A percentile compares a stretch with the other conserved stretches of the same genome.
Conservation (phyloP, 2,797 vertebrate species). For the Crypturellus tataupa region DNA sequence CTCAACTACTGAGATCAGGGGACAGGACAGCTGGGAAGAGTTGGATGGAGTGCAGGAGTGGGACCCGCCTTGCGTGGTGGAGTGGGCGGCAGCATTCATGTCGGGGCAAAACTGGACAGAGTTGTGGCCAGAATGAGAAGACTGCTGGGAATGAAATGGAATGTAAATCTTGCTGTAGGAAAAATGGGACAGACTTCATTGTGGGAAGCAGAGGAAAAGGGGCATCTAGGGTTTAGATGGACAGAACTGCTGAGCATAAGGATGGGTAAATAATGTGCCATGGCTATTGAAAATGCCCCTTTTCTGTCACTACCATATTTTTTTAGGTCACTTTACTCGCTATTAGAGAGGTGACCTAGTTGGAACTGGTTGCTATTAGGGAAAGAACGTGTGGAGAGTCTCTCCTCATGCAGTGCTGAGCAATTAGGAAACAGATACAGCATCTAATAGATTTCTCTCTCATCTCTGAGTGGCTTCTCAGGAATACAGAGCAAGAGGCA, state of each 20-base stretch:
- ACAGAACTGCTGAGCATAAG: not conserved
- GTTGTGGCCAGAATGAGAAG: not conserved
- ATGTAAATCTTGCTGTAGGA: not conserved
- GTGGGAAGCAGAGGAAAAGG: not conserved
- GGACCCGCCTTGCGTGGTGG: not conserved
- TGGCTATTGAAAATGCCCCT: not conserved
- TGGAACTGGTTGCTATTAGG: not conserved
- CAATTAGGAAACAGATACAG: not conserved
- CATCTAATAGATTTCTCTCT: not conserved
- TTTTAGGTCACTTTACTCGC: constrained; percentile 5
- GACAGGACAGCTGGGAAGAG: not conserved
- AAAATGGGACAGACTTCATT: not conserved
- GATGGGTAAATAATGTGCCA: not conserved
- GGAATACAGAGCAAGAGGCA: not conserved
- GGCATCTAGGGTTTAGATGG: not conserved
- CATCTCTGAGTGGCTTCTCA: not conserved
- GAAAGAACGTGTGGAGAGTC: not conserved
- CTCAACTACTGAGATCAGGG: not conserved
- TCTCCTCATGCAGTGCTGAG: not conserved
- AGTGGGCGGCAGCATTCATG: not conserved
- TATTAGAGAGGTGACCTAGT: constrained; percentile 17
- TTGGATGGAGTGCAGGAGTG: not conserved
- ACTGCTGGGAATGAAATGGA: not conserved
- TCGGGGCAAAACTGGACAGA: not conserved
- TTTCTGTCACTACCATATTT: not conserved